Conservation (phyloP, 2,797 vertebrate species). For the Coregonus ussuriensis region DNA sequence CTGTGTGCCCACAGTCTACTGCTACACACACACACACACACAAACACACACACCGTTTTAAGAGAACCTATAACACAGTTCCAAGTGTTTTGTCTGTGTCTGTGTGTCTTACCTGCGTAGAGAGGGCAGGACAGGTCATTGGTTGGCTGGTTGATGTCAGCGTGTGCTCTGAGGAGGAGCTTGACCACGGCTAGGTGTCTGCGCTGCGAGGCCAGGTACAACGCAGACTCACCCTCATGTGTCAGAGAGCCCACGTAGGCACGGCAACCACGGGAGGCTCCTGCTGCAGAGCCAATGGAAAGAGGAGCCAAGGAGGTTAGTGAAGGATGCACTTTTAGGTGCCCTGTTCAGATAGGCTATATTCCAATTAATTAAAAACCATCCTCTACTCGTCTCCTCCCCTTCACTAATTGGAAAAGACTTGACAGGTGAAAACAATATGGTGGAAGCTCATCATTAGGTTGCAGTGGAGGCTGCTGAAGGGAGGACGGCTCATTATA, state of each 20-base stretch:
- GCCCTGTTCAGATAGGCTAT: too few species aligned
- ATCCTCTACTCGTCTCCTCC: background rate
- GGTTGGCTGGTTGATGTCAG: constrained; percentile 79
- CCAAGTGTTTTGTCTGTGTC: background rate
- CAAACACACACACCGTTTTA: background rate
- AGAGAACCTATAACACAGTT: constrained; percentile 15
- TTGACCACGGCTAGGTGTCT: constrained; percentile 74
- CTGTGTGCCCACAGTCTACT: constrained; percentile 77
- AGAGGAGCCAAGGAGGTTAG: background rate
- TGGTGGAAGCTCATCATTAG: too few species aligned
- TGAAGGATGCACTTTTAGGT: background rate
- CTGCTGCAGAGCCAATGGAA: constrained; percentile 7
- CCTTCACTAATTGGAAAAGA: background rate
- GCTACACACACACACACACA: constrained; percentile 67
- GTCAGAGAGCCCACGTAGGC: constrained; percentile 81
- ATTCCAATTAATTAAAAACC: background rate
- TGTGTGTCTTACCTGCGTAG: constrained; percentile 80
- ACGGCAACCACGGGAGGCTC: constrained; percentile 9
- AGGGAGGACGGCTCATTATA: too few species aligned
- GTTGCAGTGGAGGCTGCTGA: too few species aligned
- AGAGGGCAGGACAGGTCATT: constrained; percentile 84
- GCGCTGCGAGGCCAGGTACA: constrained; percentile 82
- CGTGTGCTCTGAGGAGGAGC: constrained; percentile 79
- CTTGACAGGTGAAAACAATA: background rate
- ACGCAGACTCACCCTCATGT: constrained; percentile 83